Evolutionary conservation across 2,797 vertebrate species (phyloP), one percentile per base, ranked within the genome.

Genomic region (Molossus molossus): DNA sequence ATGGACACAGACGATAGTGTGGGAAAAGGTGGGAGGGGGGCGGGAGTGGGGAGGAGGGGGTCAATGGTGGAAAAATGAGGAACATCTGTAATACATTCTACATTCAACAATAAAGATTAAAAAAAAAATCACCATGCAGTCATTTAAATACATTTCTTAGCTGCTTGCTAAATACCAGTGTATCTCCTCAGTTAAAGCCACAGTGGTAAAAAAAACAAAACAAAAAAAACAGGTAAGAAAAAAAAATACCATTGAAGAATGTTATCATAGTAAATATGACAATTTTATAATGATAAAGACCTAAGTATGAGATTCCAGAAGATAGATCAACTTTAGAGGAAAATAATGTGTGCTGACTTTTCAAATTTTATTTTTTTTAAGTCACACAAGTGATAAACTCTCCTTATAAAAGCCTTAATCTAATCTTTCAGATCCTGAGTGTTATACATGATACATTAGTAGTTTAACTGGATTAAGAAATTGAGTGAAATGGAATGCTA

Each of bases 401-500:
- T 67, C 21, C 53, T 58, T 77, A 57, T 77, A 81, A 64, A 81
- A 64, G 29, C 29, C 17, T 58, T 60, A 15, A 37, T 87, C 9
- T 60, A 90, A 96, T 82, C 37, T 86, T 81, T 76, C 6, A 40
- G 0, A 53, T 72, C 92, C 82, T 57, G 57, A 84, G 5, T 85
- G 40, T 72, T 67, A 55, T 18, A 10, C 64, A 70, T 27, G 21
- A 15, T 81, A 27, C 57, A 50, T 25, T 58, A 23, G 80, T 58
- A 79, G 7, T 60, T 94, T 73, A 90, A 15, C 7, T 87, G 37
- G 37, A 67, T 80, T 60, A 81, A 57, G 77, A 86, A 95, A 25
- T 87, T 40, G 73, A 82, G 45, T 20, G 58, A 91, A 87, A 48
- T 33, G 45, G 40, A 92, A 33, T 88, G 58, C 77, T 91, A 33